Evolutionary conservation across 2,888 invertebrate species (phyloP).

Genomic region (Cryptocephalus primarius): DNA sequence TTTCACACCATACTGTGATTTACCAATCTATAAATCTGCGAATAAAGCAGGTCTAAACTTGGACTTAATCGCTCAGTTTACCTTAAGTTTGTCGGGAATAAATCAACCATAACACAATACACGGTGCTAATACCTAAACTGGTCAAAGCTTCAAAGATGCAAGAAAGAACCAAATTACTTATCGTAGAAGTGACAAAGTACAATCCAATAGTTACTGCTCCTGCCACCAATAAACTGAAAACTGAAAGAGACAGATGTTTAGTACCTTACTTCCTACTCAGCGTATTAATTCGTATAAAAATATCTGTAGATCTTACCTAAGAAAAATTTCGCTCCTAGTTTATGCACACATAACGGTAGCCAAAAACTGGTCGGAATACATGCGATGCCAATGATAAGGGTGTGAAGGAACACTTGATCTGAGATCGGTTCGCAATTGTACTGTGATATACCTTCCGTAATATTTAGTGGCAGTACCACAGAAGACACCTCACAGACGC

Average conservation of each 20-base stretch:
- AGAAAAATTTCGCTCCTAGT: conserved; percentile 70
- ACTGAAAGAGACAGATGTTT: conserved; percentile 40
- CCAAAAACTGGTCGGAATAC: conserved; percentile 71
- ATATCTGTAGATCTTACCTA: conserved; percentile 46
- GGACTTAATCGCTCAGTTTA: conserved; percentile 27
- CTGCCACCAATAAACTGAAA: conserved; percentile 63
- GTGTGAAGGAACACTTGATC: conserved; percentile 63
- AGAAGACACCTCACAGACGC: conserved; percentile 68
- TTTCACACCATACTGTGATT: too few relatives aligned
- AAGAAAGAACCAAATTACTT: conserved; percentile 64
- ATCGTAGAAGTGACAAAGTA: conserved; percentile 62
- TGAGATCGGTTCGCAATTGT: conserved; percentile 54
- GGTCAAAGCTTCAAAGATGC: conserved; percentile 69
- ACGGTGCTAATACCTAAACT: conserved; percentile 70
- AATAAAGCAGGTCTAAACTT: neutral
- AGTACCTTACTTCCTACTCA: neutral
- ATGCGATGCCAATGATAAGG: conserved; percentile 67
- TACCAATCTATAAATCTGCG: neutral
- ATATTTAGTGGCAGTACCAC: conserved; percentile 40
- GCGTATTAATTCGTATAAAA: neutral
- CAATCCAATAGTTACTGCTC: conserved; percentile 60
- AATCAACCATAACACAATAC: conserved; percentile 70
- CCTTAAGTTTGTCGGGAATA: conserved; percentile 76
- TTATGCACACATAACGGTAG: conserved; percentile 68
- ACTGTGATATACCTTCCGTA: conserved; percentile 37